Conservation (phyloP, 2,888 invertebrate genomes). For the Nymphalis urticae region DNA sequence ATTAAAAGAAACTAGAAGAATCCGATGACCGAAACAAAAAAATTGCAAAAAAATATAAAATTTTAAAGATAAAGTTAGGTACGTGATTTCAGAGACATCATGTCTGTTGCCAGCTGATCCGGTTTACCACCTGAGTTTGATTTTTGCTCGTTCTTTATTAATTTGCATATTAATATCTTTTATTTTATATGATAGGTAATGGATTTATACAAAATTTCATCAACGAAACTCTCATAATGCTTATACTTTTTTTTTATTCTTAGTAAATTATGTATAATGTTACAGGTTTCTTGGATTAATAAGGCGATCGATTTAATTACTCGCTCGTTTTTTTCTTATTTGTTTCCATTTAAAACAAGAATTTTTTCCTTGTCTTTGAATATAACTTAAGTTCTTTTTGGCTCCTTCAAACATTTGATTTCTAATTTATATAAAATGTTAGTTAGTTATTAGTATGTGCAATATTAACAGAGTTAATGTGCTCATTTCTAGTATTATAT, state of each 20-base stretch:
- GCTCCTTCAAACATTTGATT: not conserved
- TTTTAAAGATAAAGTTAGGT: constrained; percentile 48
- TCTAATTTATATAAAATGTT: not conserved
- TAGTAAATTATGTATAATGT: not conserved
- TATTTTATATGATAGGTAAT: constrained; percentile 44
- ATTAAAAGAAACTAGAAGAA: constrained; percentile 10
- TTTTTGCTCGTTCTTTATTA: constrained; percentile 54
- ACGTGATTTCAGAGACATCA: constrained; percentile 64
- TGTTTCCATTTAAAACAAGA: not conserved
- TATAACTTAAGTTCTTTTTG: not conserved
- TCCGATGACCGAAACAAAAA: constrained; percentile 27
- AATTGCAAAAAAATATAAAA: constrained; percentile 45
- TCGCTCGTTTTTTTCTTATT: not conserved
- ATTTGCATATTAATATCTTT: constrained; percentile 65
- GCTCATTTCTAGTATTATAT: too few relatives aligned
- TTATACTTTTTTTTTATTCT: constrained; percentile 19
- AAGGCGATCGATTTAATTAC: constrained; percentile 3
- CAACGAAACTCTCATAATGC: constrained; percentile 14
- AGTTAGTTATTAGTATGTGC: not conserved
- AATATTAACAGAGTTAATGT: too few relatives aligned
- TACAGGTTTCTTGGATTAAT: not conserved
- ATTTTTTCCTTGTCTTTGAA: not conserved
- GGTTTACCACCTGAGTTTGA: constrained; percentile 77
- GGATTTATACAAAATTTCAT: constrained; percentile 37
- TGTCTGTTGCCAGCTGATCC: constrained; percentile 74